phyloP scores from a whole-genome alignment of 2,113 vertebrate species.

The Synodontis membranacea region DNA sequence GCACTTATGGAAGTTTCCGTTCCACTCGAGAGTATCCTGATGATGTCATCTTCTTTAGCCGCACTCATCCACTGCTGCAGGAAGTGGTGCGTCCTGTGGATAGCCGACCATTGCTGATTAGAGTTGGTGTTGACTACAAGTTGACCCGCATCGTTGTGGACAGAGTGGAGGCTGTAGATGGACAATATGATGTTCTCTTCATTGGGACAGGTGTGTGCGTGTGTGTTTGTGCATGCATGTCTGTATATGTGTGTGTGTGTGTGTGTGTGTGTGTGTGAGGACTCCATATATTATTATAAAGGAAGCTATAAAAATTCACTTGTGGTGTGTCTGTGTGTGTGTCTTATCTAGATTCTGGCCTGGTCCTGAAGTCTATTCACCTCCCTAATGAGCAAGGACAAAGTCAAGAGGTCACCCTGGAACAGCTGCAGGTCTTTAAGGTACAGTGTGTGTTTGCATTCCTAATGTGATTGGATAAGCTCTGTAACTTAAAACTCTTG shows the following conservation, averaged over 20 bases:
- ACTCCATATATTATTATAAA: not conserved
- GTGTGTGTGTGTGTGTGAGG: not conserved
- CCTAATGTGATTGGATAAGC: slow-evolving; percentile 3
- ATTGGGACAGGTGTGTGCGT: slow-evolving; percentile 73
- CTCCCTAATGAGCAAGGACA: slow-evolving; percentile 66
- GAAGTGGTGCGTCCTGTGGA: slow-evolving; percentile 74
- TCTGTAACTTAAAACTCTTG: not conserved
- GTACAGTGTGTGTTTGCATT: slow-evolving; percentile 56
- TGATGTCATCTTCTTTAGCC: slow-evolving; percentile 81
- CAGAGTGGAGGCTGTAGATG: slow-evolving; percentile 77
- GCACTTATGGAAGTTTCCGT: slow-evolving; percentile 76
- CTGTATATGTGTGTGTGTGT: not conserved
- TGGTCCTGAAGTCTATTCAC: slow-evolving; percentile 77
- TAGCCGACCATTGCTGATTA: slow-evolving; percentile 74
- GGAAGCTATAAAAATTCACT: not conserved
- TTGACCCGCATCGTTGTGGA: slow-evolving; percentile 78
- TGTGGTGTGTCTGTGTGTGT: slow-evolving; percentile 7
- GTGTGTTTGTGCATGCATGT: not conserved
- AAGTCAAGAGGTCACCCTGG: slow-evolving; percentile 75
- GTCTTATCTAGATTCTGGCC: slow-evolving; percentile 70
- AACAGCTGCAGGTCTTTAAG: slow-evolving; percentile 79
- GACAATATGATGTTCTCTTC: slow-evolving; percentile 78
- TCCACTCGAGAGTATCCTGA: slow-evolving; percentile 80
- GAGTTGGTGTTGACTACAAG: slow-evolving; percentile 77
- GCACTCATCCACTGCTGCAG: slow-evolving; percentile 76